Conservation (phyloP, 2,113 vertebrate species). For the Ciconia stormi region DNA sequence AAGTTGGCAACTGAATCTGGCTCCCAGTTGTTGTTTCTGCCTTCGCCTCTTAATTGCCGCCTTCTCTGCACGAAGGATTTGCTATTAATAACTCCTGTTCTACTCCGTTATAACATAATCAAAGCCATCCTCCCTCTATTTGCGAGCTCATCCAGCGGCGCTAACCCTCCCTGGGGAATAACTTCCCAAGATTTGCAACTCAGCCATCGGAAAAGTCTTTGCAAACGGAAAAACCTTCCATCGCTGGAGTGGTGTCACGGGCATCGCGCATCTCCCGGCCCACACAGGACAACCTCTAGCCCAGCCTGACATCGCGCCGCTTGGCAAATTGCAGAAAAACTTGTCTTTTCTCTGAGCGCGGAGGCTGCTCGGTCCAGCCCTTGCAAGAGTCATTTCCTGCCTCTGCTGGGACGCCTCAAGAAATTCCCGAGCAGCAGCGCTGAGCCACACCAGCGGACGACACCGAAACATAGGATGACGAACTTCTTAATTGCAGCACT, state of each 20-base stretch:
- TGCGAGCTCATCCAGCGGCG: neutral
- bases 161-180: neutral
- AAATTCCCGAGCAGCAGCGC: neutral
- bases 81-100: neutral
- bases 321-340: neutral
- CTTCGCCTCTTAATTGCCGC: no score
- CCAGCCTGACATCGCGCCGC: neutral
- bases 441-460: neutral
- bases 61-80: neutral
- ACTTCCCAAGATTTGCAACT: neutral
- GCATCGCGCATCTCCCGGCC: rapidly evolving
- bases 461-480: neutral
- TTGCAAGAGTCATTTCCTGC: slow-evolving; percentile 34
- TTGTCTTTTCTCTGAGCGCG: rapidly evolving
- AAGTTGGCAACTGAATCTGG: neutral
- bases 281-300: rapidly evolving
- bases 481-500: neutral
- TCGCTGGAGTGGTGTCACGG: rapidly evolving
- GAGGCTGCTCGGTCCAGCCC: neutral
- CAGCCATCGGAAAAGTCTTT: rapidly evolving
- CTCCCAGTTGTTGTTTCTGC: neutral
- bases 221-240: neutral
- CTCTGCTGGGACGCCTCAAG: neutral
- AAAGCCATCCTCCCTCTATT: neutral
- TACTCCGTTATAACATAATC: neutral